phyloP scores from a whole-genome alignment of 2,113 vertebrate species.

The Ailurus styani region DNA sequence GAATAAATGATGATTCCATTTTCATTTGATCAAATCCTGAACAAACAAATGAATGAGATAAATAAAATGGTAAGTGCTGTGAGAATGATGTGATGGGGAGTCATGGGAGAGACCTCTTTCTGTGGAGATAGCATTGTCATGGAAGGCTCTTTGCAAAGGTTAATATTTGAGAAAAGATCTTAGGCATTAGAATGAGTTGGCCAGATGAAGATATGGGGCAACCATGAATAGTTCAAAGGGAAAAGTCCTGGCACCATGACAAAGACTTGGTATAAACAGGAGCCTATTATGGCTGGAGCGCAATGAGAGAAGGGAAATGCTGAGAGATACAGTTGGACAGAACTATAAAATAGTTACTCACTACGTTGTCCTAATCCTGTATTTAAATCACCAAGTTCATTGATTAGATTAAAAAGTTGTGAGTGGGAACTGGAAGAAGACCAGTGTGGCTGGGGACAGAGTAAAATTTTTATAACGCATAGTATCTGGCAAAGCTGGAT shows the following conservation, averaged over 20 bases:
- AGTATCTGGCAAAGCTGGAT: not conserved
- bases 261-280: not conserved
- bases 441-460: not conserved
- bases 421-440: not conserved
- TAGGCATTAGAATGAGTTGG: not conserved
- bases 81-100: not conserved
- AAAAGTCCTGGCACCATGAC: not conserved
- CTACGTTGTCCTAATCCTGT: not conserved
- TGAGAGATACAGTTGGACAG: not conserved
- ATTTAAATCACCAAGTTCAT: not conserved
- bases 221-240: not conserved
- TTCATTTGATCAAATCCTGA: not conserved
- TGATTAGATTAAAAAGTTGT: conserved; percentile 23
- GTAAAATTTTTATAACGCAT: not conserved
- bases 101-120: not conserved
- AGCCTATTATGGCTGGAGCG: not conserved
- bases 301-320: not conserved
- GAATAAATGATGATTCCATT: not conserved
- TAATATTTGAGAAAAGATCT: not conserved
- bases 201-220: not conserved
- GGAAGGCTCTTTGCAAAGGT: not conserved
- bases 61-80: not conserved
- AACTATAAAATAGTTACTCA: not conserved
- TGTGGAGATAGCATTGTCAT: not conserved
- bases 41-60: not conserved